Evolutionary conservation across 1,140 invertebrate species (phyloP).

Genomic region (Samia ricini): DNA sequence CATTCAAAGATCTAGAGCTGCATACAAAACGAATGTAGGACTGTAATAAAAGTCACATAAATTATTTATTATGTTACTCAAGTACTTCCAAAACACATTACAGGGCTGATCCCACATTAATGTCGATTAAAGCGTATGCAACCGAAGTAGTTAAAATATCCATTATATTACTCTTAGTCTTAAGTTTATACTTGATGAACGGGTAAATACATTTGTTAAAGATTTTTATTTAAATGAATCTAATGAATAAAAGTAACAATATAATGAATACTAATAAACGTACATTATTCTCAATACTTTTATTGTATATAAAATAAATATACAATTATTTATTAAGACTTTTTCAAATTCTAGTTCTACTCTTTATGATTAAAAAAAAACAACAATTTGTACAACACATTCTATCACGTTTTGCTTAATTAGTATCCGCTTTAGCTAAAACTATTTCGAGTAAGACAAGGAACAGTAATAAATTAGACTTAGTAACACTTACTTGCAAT

Average conservation of each 20-base stretch:
- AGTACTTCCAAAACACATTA: slow-evolving; percentile 18
- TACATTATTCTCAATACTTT: too few species aligned
- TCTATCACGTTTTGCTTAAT: background rate
- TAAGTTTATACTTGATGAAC: background rate
- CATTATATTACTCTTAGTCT: slow-evolving; percentile 3
- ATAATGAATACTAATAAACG: too few species aligned
- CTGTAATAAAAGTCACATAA: slow-evolving; percentile 27
- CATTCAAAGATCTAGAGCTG: background rate
- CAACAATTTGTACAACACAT: background rate
- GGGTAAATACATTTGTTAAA: slow-evolving; percentile 1
- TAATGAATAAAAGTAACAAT: too few species aligned
- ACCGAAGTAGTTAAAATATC: slow-evolving; percentile 11
- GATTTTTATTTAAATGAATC: slow-evolving; percentile 1
- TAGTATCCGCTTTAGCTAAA: background rate
- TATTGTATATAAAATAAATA: too few species aligned
- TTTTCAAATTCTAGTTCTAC: too few species aligned
- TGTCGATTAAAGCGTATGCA: slow-evolving; percentile 4
- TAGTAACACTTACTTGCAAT: background rate
- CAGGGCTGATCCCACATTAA: slow-evolving; percentile 3
- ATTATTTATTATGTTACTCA: slow-evolving; percentile 25
- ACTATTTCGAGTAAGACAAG: background rate
- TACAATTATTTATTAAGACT: too few species aligned
- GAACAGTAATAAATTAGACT: background rate
- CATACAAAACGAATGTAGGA: background rate
- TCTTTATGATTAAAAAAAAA: background rate